Evolutionary conservation across 2,888 invertebrate species (phyloP).

Genomic region (Xylota segnis): DNA sequence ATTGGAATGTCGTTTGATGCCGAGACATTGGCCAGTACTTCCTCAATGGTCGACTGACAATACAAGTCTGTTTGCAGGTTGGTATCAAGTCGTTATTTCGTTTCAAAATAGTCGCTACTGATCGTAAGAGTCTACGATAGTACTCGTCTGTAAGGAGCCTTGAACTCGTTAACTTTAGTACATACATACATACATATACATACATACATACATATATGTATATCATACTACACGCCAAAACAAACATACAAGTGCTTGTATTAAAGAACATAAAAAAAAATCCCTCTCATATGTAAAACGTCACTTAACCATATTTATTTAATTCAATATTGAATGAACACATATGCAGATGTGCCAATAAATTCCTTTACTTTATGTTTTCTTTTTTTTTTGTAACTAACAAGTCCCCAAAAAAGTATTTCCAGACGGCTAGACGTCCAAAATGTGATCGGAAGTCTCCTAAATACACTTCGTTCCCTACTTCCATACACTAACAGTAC

Average conservation of each 20-base stretch:
- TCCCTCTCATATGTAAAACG: constrained; percentile 4
- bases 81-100: too few relatives aligned
- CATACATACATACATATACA: too few relatives aligned
- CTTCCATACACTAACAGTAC: constrained; percentile 18
- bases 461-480: constrained; percentile 81
- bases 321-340: constrained; percentile 2
- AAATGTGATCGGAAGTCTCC: constrained; percentile 83
- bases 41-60: too few relatives aligned
- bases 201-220: too few relatives aligned
- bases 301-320: constrained; percentile 10
- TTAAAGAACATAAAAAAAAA: background rate
- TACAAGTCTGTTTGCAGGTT: too few relatives aligned
- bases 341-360: constrained; percentile 3
- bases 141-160: too few relatives aligned
- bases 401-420: constrained; percentile 26
- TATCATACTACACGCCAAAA: too few relatives aligned
- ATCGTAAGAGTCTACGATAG: too few relatives aligned
- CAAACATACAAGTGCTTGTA: background rate
- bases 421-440: constrained; percentile 83
- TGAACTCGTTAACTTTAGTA: too few relatives aligned
- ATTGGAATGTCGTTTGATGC: too few relatives aligned
- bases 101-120: too few relatives aligned
- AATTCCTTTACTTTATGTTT: background rate
- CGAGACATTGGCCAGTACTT: too few relatives aligned
- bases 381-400: background rate